These are phyloP conservation scores for Alitta virens DNA, from an alignment of 2,888 invertebrate species.

Conservation along the genomic window DNA sequence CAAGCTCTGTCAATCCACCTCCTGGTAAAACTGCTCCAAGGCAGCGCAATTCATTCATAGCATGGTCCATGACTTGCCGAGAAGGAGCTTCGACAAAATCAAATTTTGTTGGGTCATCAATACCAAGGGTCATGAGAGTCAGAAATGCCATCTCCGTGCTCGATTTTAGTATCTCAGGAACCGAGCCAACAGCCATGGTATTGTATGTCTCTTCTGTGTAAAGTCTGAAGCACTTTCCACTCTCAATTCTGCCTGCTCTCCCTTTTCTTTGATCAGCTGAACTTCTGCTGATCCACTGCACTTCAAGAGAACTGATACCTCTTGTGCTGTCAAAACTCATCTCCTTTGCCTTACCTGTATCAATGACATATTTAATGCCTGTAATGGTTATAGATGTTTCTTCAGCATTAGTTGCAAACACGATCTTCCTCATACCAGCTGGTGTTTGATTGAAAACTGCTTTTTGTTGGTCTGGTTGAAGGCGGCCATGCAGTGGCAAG, in stretches of 20 bases:
- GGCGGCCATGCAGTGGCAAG: constrained; percentile 46
- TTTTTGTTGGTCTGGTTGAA: constrained; percentile 49
- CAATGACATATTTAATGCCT: constrained; percentile 55
- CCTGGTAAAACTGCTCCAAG: constrained; percentile 43
- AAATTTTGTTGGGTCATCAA: constrained; percentile 39
- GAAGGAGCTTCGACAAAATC: constrained; percentile 51
- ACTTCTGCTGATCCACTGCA: constrained; percentile 44
- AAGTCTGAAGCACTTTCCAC: constrained; percentile 55
- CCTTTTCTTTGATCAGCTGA: constrained; percentile 57
- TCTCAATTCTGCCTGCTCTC: constrained; percentile 53
- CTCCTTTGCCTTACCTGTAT: constrained; percentile 55
- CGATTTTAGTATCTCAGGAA: constrained; percentile 52
- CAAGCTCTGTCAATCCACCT: constrained; percentile 42
- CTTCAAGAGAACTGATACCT: constrained; percentile 42
- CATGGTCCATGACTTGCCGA: constrained; percentile 33
- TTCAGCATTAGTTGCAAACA: constrained; percentile 57
- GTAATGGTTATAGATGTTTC: constrained; percentile 58
- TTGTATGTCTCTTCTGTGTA: constrained; percentile 42
- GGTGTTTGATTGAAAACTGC: constrained; percentile 40
- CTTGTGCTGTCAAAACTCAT: constrained; percentile 46
- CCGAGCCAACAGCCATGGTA: constrained; percentile 37
- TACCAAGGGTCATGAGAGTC: constrained; percentile 47
- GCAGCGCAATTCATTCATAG: constrained; percentile 36
- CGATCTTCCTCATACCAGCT: constrained; percentile 46
- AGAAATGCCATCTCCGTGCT: constrained; percentile 46